phyloP scores from a whole-genome alignment of 2,797 vertebrate genomes.

The Decapterus maruadsi region DNA sequence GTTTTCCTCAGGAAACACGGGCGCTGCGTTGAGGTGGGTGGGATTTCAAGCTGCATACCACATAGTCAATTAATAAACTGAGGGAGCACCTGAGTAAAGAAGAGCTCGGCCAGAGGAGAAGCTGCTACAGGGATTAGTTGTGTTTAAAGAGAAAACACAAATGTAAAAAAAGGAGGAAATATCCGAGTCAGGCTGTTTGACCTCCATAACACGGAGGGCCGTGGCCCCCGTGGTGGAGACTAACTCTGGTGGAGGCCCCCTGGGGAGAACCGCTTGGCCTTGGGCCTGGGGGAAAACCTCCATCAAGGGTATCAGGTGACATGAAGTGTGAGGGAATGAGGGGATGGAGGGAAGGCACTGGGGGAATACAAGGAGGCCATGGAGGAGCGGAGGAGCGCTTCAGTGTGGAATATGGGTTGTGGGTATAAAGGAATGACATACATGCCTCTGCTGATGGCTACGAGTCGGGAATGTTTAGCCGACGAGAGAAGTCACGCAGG shows the following conservation, averaged over 20 bases:
- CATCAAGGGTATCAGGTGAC: slow-evolving; percentile 80
- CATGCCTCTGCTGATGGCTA: slow-evolving; percentile 39
- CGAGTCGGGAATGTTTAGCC: slow-evolving; percentile 52
- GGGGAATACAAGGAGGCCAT: slow-evolving; percentile 22
- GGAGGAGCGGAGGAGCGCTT: slow-evolving; percentile 38
- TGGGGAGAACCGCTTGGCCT: slow-evolving; percentile 54
- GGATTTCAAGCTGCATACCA: slow-evolving; percentile 56
- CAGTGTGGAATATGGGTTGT: slow-evolving; percentile 41
- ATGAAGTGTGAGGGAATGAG: slow-evolving; percentile 51
- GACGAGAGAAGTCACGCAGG: slow-evolving; percentile 56
- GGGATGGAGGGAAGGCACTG: slow-evolving; percentile 23
- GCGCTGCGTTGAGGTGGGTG: slow-evolving; percentile 20
- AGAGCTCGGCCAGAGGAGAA: slow-evolving; percentile 34
- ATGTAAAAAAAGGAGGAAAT: slow-evolving; percentile 69
- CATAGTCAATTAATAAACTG: slow-evolving; percentile 30
- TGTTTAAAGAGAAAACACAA: slow-evolving; percentile 75
- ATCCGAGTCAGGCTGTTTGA: slow-evolving; percentile 66
- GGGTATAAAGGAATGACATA: slow-evolving; percentile 56
- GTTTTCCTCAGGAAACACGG: slow-evolving; percentile 32
- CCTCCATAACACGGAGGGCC: slow-evolving; percentile 54
- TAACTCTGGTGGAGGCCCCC: slow-evolving; percentile 4
- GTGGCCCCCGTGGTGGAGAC: slow-evolving; percentile 17
- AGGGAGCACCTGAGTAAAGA: slow-evolving; percentile 67
- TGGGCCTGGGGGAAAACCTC: slow-evolving; percentile 51
- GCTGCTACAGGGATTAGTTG: slow-evolving; percentile 42